phyloP scores from a whole-genome alignment of 2,888 invertebrate species.

The Troides oblongomaculatus region DNA sequence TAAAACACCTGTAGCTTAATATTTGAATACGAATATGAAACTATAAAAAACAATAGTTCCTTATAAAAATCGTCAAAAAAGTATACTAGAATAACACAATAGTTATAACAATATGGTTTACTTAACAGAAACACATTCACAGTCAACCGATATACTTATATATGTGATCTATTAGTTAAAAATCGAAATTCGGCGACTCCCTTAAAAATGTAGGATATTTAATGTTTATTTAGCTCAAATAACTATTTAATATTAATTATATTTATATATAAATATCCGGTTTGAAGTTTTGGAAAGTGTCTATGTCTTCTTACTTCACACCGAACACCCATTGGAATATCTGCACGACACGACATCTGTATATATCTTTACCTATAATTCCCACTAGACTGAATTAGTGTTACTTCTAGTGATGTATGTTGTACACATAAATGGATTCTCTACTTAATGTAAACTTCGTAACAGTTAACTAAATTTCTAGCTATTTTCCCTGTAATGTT shows the following conservation, averaged over 20 bases:
- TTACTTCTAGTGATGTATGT: slow-evolving; percentile 63
- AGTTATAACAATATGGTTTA: not conserved
- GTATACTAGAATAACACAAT: slow-evolving; percentile 13
- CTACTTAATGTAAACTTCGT: slow-evolving; percentile 55
- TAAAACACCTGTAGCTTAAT: not conserved
- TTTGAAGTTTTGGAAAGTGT: slow-evolving; percentile 11
- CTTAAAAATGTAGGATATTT: not conserved
- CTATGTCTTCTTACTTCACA: slow-evolving; percentile 62
- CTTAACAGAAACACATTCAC: not conserved
- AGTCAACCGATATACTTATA: not conserved
- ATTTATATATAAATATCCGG: not conserved
- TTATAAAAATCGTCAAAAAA: slow-evolving; percentile 12
- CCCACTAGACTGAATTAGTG: slow-evolving; percentile 77
- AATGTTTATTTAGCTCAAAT: not conserved
- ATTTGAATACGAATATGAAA: not conserved
- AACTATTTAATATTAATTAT: not conserved
- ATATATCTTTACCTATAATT: slow-evolving; percentile 56
- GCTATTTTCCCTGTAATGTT: slow-evolving; percentile 38
- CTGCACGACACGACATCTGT: slow-evolving; percentile 56
- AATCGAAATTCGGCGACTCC: not conserved
- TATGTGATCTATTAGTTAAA: not conserved
- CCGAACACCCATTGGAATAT: slow-evolving; percentile 53
- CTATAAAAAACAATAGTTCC: slow-evolving; percentile 12
- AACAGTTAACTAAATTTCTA: slow-evolving; percentile 39
- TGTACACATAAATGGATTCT: slow-evolving; percentile 50